phyloP scores from a whole-genome alignment of 2,113 vertebrate genomes.

The Microtus richardsoni region DNA sequence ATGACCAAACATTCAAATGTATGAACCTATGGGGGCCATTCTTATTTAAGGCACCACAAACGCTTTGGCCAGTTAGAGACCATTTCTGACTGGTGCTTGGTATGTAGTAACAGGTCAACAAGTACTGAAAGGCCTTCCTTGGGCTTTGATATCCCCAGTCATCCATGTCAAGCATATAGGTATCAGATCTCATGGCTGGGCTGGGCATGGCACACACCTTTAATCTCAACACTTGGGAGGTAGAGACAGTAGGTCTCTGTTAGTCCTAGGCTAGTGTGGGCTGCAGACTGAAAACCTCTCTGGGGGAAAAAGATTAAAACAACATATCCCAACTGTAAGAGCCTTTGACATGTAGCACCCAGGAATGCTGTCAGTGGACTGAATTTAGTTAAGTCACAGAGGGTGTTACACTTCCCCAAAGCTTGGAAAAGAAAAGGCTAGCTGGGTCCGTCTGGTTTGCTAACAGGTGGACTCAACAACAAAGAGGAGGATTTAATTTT shows the following conservation, averaged over 20 bases:
- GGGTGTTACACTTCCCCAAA: constrained; percentile 12
- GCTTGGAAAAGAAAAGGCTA: constrained; percentile 72
- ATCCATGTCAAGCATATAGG: not conserved
- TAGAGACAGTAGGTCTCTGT: not conserved
- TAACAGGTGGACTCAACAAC: constrained; percentile 60
- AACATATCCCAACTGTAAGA: not conserved
- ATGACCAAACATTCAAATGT: not conserved
- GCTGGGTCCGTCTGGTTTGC: constrained; percentile 70
- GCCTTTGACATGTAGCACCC: constrained; percentile 29
- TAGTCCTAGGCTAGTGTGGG: not conserved
- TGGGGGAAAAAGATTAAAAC: not conserved
- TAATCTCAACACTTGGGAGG: not conserved
- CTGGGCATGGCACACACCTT: not conserved
- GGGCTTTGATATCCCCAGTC: not conserved
- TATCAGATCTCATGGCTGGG: not conserved
- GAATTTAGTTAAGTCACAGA: constrained; percentile 8
- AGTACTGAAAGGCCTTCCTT: not conserved
- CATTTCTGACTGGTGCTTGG: not conserved
- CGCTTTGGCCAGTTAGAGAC: not conserved
- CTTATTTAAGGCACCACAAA: not conserved
- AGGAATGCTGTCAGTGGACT: constrained; percentile 20
- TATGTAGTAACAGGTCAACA: not conserved
- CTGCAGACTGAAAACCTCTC: not conserved
- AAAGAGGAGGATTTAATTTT: constrained; percentile 54
- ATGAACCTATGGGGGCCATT: not conserved